Evolutionary conservation across 2,888 invertebrate genomes (phyloP).

Genomic region (Cheilosia impressa): DNA sequence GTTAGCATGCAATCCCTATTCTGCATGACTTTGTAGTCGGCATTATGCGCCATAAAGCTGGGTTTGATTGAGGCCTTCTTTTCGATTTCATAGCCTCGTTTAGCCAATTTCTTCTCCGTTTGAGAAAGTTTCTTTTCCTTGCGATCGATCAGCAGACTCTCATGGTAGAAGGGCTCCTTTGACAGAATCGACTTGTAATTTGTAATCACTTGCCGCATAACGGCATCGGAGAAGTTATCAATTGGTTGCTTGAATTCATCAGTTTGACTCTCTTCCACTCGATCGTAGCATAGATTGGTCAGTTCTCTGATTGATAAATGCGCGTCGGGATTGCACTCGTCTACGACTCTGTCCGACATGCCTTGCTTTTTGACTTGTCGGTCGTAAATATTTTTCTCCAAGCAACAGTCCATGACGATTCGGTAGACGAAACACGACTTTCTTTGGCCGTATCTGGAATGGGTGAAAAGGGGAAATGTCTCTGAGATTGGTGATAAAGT

Average conservation of each 20-base stretch:
- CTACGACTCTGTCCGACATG: constrained; percentile 98
- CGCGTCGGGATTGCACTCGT: constrained; percentile 98
- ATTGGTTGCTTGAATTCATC: constrained; percentile 87
- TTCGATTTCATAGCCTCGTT: constrained; percentile 95
- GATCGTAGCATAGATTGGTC: constrained; percentile 94
- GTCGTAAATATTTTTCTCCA: constrained; percentile 99
- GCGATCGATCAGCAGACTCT: constrained; percentile 95
- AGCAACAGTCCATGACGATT: constrained; percentile 97
- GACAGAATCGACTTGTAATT: constrained; percentile 87
- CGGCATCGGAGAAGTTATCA: constrained; percentile 88
- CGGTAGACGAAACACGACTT: constrained; percentile 98
- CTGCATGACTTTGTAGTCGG: constrained; percentile 43
- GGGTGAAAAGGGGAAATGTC: constrained; percentile 76
- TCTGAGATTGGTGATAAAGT: no score
- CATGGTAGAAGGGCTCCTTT: constrained; percentile 97
- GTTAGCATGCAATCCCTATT: constrained; percentile 39
- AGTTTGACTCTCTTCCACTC: constrained; percentile 92
- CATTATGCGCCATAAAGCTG: constrained; percentile 46
- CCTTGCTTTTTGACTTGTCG: constrained; percentile 99
- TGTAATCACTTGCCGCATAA: constrained; percentile 90
- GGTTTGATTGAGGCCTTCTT: constrained; percentile 91
- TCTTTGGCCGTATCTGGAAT: constrained; percentile 93
- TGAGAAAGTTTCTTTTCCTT: constrained; percentile 97
- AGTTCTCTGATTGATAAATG: constrained; percentile 95
- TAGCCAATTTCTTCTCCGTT: constrained; percentile 96